Base-by-base conservation (phyloP, 2,113 vertebrate species). In the Albula glossodonta region DNA sequence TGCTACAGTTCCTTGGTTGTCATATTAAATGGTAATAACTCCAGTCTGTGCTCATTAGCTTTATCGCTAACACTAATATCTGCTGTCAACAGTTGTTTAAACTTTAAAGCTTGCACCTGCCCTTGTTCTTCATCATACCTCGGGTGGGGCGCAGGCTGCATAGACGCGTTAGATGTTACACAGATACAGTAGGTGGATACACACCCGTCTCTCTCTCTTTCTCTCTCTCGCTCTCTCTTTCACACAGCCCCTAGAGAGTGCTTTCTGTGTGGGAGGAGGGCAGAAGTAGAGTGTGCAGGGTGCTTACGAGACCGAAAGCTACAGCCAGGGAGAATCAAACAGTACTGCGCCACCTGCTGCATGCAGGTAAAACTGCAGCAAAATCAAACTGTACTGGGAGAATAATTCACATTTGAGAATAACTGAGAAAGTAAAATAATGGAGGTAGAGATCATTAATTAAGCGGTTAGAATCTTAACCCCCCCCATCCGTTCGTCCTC, bases 261-360 rank as follows among this genome's bases (percentile, higher is more conserved):
- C 84, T 95, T 96, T 12, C 5, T 96, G 50, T 96, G 96, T 90
- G 94, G 93, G 13, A 87, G 52, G 49, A 70, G 92, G 81, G 95
- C 96, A 50, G 90, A 91, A 80, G 86, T 91, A 7, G 94, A 95
- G 89, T 97, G 96, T 86, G 82, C 90, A 17, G 92, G 94, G 81
- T 96, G 96, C 92, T 88, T 96, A 15, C 89, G 89, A 79, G 96
- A 96, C 89, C 87, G 78, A 52, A 95, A 91, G 84, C 91, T 96
- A n/a, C 93, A 93, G 25, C 95, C 95, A 48, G 94, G 95, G 66
- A 91, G 87, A 81, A 93, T 95, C 78, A 96, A 96, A 88, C 95
- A 94, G 86, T 96, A 90, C 86, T 95, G 95, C 83, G 12, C 80
- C 1, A 91, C 88, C 57, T 96, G 96, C 87, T 94, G 92, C 85